Percentiles rank a stretch among this genome's conserved stretches.
Evolutionary conservation across 2,888 invertebrate genomes (phyloP).

Genomic region (Cylloceria caligata): DNA sequence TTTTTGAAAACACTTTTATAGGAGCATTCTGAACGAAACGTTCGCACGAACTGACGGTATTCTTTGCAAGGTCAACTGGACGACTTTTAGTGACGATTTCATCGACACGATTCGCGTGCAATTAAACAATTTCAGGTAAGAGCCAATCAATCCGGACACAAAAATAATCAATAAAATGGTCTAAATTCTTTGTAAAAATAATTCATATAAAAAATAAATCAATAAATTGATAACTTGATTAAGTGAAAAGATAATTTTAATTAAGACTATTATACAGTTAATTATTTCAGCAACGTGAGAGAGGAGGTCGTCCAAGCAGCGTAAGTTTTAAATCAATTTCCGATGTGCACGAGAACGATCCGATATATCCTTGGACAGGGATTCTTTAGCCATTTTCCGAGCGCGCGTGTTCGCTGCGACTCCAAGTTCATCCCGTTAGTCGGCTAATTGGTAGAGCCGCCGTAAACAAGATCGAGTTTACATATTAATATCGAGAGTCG

Average conservation of each 20-base stretch:
- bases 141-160: background rate
- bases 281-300: slow-evolving; percentile 85
- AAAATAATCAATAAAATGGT: too few relatives aligned
- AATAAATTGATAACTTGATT: background rate
- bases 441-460: slow-evolving; percentile 62
- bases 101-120: slow-evolving; percentile 76
- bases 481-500: slow-evolving; percentile 66
- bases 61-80: slow-evolving; percentile 75
- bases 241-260: background rate
- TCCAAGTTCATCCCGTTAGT: slow-evolving; percentile 15
- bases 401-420: background rate
- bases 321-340: slow-evolving; percentile 81
- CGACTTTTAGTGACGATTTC: slow-evolving; percentile 75
- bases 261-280: slow-evolving; percentile 23
- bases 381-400: slow-evolving; percentile 30
- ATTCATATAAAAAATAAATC: too few relatives aligned
- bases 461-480: slow-evolving; percentile 68
- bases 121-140: slow-evolving; percentile 82
- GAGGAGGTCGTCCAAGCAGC: slow-evolving; percentile 84
- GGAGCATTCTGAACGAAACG: slow-evolving; percentile 79
- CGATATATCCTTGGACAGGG: slow-evolving; percentile 37
- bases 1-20: slow-evolving; percentile 72
- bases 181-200: too few relatives aligned
- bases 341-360: slow-evolving; percentile 70
- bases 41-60: slow-evolving; percentile 82